Percentiles rank a stretch among this genome's conserved stretches.
Evolutionary conservation across 2,888 invertebrate species (phyloP).

Genomic region (Pegoplata infirma): DNA sequence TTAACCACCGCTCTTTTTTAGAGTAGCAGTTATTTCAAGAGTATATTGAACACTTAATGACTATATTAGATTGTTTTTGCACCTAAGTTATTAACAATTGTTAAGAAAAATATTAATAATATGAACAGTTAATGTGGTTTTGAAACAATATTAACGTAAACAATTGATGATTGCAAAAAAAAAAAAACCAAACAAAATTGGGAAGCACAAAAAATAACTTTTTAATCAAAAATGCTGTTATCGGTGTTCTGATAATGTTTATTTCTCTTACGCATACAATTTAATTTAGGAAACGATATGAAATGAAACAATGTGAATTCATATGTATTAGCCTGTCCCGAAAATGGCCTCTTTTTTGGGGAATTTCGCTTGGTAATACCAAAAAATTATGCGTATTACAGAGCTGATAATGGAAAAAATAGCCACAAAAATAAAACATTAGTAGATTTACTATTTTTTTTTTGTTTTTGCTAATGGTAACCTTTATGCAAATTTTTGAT

Average conservation of each 20-base stretch:
- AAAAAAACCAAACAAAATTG: background rate
- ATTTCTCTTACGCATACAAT: background rate
- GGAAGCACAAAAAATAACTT: background rate
- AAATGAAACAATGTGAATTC: background rate
- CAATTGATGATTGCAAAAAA: background rate
- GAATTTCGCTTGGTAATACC: too few relatives aligned
- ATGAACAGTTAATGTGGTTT: background rate
- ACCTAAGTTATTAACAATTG: background rate
- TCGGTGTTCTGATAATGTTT: background rate
- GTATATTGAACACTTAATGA: background rate
- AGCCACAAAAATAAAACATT: too few relatives aligned
- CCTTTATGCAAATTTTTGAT: too few relatives aligned
- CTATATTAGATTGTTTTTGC: conserved; percentile 4
- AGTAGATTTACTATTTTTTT: too few relatives aligned
- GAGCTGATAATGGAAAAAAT: too few relatives aligned
- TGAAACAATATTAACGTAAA: background rate
- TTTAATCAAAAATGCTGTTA: background rate
- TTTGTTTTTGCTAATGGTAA: too few relatives aligned
- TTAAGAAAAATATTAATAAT: background rate
- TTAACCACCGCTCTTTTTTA: background rate
- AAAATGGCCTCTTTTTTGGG: too few relatives aligned
- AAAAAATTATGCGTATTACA: too few relatives aligned
- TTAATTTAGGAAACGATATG: background rate
- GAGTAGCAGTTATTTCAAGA: background rate
- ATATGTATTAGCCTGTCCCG: too few relatives aligned